Base-by-base conservation (phyloP, 2,888 invertebrate species). In the Theristus sp. region DNA sequence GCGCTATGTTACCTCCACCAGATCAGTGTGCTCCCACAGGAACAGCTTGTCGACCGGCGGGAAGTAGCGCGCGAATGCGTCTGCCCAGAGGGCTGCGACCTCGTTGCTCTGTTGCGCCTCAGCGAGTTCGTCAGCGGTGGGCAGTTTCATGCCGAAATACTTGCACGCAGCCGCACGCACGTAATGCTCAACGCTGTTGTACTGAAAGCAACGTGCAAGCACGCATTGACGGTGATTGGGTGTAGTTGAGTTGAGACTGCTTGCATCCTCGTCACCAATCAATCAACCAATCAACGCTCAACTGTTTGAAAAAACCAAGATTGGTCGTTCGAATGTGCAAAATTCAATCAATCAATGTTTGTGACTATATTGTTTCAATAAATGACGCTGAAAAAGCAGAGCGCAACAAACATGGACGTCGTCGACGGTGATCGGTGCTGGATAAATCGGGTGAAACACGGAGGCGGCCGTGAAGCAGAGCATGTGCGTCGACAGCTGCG, bases 401-500 rank as follows among this genome's bases (percentile, higher is more conserved):
- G n/a, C n/a, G n/a, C n/a, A n/a, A n/a, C n/a, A n/a, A n/a, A n/a
- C n/a, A n/a, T n/a, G 13, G 31, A 28, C n/a, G 30, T 30, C 24
- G 31, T 30, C 56, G 24, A 56, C 31, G 10, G 10, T 61, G 30
- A 72, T 67, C 58, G 69, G 67, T 0, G 67, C 67, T 13, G 71
- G 69, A 61, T 71, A 72, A 22, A 71, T 62, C 3, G 72, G 72
- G 61, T 71, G 71, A 58, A 69, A 70, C 2, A 71, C 67, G 38
- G 68, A 68, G 60, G 70, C 69, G 2, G 70, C 65, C 10, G 72
- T 70, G 62, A 72, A 69, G 53, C 72, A 72, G 55, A 73, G 67
- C 58, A 73, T 66, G 38, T 38, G 38, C 38, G 38, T 13, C 17
- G 38, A 38, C 17, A 13, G 38, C 17, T 38, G 38, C 17, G 38